Evolutionary conservation across 2,113 vertebrate genomes (phyloP).

Genomic region (Physeter macrocephalus): DNA sequence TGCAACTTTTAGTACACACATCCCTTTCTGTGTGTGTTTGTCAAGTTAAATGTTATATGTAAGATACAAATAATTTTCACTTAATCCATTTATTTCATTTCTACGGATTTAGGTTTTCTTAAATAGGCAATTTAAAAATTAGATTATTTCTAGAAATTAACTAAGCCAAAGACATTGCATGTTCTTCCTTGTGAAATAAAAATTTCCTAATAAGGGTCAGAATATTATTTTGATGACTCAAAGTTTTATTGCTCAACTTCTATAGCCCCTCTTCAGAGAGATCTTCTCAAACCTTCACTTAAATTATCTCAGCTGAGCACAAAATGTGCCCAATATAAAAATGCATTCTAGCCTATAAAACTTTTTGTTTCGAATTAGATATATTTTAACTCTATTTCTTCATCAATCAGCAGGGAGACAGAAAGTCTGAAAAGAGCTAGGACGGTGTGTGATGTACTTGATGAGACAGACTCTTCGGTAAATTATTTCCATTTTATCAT

Average conservation of each 20-base stretch:
- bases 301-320: background rate
- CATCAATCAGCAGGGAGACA: background rate
- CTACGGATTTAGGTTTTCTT: conserved; percentile 1
- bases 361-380: conserved; percentile 22
- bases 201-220: conserved; percentile 23
- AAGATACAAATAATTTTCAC: background rate
- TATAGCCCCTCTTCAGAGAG: background rate
- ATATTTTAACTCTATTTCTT: conserved; percentile 20
- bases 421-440: background rate
- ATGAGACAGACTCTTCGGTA: conserved; percentile 34
- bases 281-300: conserved; percentile 1
- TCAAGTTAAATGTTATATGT: background rate
- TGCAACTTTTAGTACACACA: background rate
- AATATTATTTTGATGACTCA: conserved; percentile 5
- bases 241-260: conserved; percentile 1
- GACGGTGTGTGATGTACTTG: background rate
- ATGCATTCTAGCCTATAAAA: background rate
- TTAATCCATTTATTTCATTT: background rate
- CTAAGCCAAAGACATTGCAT: background rate
- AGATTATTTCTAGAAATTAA: conserved; percentile 19
- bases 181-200: conserved; percentile 17
- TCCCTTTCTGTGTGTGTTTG: background rate
- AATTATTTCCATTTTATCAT: conserved; percentile 50
- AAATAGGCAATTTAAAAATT: conserved; percentile 15
- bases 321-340: conserved; percentile 22